phyloP scores from a whole-genome alignment of 1,140 invertebrate genomes.

The Hesperophylax magnus region DNA sequence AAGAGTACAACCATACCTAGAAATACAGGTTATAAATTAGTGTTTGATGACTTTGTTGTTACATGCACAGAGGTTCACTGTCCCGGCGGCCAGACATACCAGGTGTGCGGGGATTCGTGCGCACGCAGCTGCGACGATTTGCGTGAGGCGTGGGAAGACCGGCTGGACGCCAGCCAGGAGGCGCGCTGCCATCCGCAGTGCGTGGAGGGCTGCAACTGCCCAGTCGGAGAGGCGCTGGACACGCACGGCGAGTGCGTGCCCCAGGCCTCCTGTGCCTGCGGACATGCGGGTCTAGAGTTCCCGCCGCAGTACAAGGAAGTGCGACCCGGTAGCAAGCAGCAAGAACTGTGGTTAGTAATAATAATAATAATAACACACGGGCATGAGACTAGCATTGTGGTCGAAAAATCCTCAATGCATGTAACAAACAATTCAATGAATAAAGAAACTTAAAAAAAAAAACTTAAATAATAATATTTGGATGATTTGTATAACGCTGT shows the following conservation, averaged over 20 bases:
- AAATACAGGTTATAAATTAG: too few relatives aligned
- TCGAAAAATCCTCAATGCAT: too few relatives aligned
- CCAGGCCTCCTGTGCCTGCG: conserved; percentile 82
- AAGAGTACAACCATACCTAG: too few relatives aligned
- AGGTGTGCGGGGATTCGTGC: conserved; percentile 84
- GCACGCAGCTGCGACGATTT: conserved; percentile 80
- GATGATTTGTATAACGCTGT: too few relatives aligned
- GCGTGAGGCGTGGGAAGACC: conserved; percentile 57
- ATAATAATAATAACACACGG: too few relatives aligned
- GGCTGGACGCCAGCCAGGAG: conserved; percentile 47
- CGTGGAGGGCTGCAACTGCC: conserved; percentile 92
- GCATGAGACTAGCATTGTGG: too few relatives aligned
- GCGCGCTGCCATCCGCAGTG: conserved; percentile 76
- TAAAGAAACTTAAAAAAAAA: too few relatives aligned
- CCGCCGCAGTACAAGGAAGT: conserved; percentile 82
- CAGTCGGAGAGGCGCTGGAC: conserved; percentile 81
- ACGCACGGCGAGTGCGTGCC: conserved; percentile 82
- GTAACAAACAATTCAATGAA: too few relatives aligned
- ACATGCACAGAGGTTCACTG: conserved; percentile 76
- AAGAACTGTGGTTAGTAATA: conserved; percentile 80
- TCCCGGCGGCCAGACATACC: conserved; percentile 83
- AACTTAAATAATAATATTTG: too few relatives aligned
- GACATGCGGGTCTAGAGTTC: conserved; percentile 80
- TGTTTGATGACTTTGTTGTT: not conserved
- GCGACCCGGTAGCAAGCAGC: conserved; percentile 74